Evolutionary conservation across 1,140 invertebrate genomes (phyloP), one percentile per base, ranked within the genome.

Genomic region (Olivierus martensii): DNA sequence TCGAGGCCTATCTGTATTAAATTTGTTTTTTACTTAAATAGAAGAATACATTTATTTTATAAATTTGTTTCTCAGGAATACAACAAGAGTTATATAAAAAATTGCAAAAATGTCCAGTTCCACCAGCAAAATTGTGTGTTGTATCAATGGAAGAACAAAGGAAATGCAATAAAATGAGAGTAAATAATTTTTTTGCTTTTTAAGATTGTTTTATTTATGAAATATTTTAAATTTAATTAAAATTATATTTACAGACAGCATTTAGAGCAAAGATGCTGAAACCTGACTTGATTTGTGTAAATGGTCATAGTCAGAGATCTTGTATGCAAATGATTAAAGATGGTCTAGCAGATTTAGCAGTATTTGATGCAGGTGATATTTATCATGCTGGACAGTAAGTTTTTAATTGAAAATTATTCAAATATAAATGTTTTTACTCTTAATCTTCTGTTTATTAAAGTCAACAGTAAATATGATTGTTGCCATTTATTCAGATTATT

Each of bases 81-180:
- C 9, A 28, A 14, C 19, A 50, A 17, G 37, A 15, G 19, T 50
- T 22, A 19, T 44, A 49, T 38, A 22, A 52, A 28, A 56, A 49
- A 36, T n/a, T 56, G 6, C 51, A 52, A 46, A 75, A 80, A 46
- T 94, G 89, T 69, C 82, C 87, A 0, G 80, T 92, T 6, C 75
- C 78, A 34, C 69, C 75, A 18, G 86, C 91, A 71, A 82, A 77
- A 1, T 63, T 94, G 6, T 97, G 93, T 68, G 84, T 96, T 7
- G 91, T 89, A 1, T 95, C 91, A 1, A 79, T 87, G 45, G 75
- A 79, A 0, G 93, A 97, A 71, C 77, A 87, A 69, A 79, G 83
- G 22, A 98, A 98, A 72, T 98, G 93, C 68, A 69, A 85, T 35
- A 85, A 85, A 69, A 96, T 98, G 92, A 86, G 79, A 74, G 87